Percentiles rank a stretch among this genome's conserved stretches.
phyloP scores from a whole-genome alignment of 2,888 invertebrate species.

The Callimorpha dominula region DNA sequence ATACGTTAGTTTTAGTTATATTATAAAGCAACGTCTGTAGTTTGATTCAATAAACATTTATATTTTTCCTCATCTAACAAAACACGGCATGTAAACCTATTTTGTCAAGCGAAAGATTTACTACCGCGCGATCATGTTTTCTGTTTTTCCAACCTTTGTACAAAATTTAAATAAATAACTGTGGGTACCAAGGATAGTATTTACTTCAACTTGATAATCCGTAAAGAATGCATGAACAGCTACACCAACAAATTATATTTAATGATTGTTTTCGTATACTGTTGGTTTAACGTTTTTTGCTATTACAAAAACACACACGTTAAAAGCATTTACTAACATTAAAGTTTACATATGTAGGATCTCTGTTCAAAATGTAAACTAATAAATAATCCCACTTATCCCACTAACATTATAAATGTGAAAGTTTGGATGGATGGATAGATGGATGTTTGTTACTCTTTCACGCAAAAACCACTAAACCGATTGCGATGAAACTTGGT shows the following conservation, averaged over 20 bases:
- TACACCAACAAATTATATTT: conserved; percentile 7
- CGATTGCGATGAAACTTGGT: too few relatives aligned
- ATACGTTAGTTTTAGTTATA: too few relatives aligned
- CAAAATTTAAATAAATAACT: neutral
- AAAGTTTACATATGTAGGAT: neutral
- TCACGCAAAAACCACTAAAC: too few relatives aligned
- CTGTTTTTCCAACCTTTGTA: neutral
- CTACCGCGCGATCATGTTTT: neutral
- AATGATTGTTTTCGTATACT: neutral
- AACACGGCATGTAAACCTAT: neutral
- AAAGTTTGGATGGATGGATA: too few relatives aligned
- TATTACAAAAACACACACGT: neutral
- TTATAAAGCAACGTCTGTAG: too few relatives aligned
- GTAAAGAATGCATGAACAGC: neutral
- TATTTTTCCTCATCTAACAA: neutral
- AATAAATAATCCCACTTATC: too few relatives aligned
- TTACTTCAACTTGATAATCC: neutral
- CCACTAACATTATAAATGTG: too few relatives aligned
- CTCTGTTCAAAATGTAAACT: too few relatives aligned
- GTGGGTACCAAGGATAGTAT: neutral
- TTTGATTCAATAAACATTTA: neutral
- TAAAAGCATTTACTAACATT: neutral
- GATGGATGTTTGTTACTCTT: too few relatives aligned
- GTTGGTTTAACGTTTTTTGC: neutral
- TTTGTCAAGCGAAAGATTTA: neutral